phyloP scores from a whole-genome alignment of 1,140 invertebrate genomes.

The Aradophagus sp. region DNA sequence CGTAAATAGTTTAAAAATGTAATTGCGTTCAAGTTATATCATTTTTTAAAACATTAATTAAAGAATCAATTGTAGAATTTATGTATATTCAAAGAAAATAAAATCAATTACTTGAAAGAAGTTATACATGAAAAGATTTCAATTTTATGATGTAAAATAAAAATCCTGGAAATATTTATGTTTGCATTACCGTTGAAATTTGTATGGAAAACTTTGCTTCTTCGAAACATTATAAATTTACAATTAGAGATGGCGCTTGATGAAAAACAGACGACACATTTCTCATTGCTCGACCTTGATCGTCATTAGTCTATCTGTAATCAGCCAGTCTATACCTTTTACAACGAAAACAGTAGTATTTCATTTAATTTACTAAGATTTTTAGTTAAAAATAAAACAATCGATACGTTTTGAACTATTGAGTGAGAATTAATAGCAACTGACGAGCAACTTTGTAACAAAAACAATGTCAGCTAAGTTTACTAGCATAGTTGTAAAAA shows the following conservation, averaged over 20 bases:
- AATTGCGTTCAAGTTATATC: too few relatives aligned
- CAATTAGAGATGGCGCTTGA: slow-evolving; percentile 35
- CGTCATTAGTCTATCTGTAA: slow-evolving; percentile 42
- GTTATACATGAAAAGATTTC: too few relatives aligned
- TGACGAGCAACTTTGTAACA: neutral
- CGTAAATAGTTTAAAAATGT: too few relatives aligned
- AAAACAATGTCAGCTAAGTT: slow-evolving; percentile 36
- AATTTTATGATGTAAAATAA: too few relatives aligned
- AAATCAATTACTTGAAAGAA: too few relatives aligned
- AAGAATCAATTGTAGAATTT: too few relatives aligned
- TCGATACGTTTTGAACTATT: too few relatives aligned
- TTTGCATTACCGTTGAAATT: neutral
- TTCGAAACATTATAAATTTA: too few relatives aligned
- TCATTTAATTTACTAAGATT: slow-evolving; percentile 9
- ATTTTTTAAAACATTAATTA: too few relatives aligned
- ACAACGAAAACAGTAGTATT: slow-evolving; percentile 17
- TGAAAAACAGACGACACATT: slow-evolving; percentile 17
- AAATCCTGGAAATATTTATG: too few relatives aligned
- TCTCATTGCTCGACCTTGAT: slow-evolving; percentile 40
- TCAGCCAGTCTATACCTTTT: slow-evolving; percentile 11
- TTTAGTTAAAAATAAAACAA: slow-evolving; percentile 1
- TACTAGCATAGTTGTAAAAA: slow-evolving; percentile 68
- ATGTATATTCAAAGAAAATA: too few relatives aligned
- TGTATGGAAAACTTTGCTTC: neutral
- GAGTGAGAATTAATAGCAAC: neutral